Evolutionary conservation across 2,113 vertebrate genomes (phyloP), one percentile per base, ranked within the genome.

Genomic region (Cololabis saira): DNA sequence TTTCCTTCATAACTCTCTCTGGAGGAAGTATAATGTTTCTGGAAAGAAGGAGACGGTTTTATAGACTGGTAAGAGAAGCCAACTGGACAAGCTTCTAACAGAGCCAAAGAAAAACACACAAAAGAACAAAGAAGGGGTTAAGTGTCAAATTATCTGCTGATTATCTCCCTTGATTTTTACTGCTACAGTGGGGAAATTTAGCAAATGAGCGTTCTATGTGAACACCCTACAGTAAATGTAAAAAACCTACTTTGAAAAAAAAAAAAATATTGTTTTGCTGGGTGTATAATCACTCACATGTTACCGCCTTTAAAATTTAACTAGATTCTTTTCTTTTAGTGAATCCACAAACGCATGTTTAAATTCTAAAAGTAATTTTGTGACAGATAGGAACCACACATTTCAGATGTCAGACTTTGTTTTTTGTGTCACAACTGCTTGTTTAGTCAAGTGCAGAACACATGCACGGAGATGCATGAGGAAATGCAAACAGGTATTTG

Each of bases 11-110:
- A 71, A 70, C 75, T 47, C 76, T 55, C 75, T 71, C 67, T 67
- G 64, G 69, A 85, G 84, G 79, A 84, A 76, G 76, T 93, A 80
- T 77, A 82, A 86, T 86, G 90, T 86, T 73, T 83, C 75, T 83
- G 84, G 70, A 83, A 68, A 86, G 76, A 83, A 78, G 61, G 67
- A 77, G 62, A 78, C 33, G 42, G 50, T 68, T 86, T 80, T 64
- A 69, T 52, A 60, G 67, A 51, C 67, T 1, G 19, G 21, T 62
- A 47, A 63, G 22, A 49, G 18, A 44, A 62, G 79, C 67, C 69
- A 71, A 68, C 45, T 51, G 52, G 33, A 37, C 8, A 40, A 61
- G 18, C 53, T 70, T 37, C 30, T 78, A 58, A 76, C 67, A 51
- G 61, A 69, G 49, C 67, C 64, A 57, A 41, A 42, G 44, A 70